These are phyloP conservation scores for Thaumetopoea pityocampa DNA, from an alignment of 1,140 invertebrate species.

Conservation along the genomic window DNA sequence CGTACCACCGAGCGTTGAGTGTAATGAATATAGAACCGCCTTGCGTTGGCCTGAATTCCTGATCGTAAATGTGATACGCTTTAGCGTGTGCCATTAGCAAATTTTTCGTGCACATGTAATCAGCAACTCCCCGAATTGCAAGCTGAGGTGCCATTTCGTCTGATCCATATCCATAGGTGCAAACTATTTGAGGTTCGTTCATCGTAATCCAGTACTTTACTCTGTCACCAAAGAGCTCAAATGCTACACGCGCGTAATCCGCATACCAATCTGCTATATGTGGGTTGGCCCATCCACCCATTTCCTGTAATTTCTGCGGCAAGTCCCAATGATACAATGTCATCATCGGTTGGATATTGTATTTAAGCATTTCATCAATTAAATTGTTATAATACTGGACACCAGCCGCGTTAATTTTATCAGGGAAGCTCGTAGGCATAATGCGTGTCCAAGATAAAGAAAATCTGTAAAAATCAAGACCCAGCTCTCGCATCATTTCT, in stretches of 20 bases:
- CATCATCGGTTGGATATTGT: slow-evolving; percentile 12
- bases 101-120: slow-evolving; percentile 14
- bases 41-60: slow-evolving; percentile 11
- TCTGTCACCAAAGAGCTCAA: slow-evolving; percentile 11
- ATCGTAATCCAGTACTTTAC: slow-evolving; percentile 17
- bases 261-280: slow-evolving; percentile 9
- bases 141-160: slow-evolving; percentile 1
- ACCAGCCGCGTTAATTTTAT: slow-evolving; percentile 16
- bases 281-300: slow-evolving; percentile 20
- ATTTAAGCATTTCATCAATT: slow-evolving; percentile 11
- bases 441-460: slow-evolving; percentile 80
- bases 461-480: slow-evolving; percentile 77
- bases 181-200: slow-evolving; percentile 15
- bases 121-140: slow-evolving; percentile 3
- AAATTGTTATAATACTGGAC: slow-evolving; percentile 14
- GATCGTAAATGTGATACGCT: slow-evolving; percentile 15
- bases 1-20: too few species aligned
- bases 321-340: slow-evolving; percentile 20
- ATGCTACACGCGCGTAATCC: slow-evolving; percentile 12
- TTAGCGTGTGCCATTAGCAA: slow-evolving; percentile 11
- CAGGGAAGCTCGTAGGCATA: slow-evolving; percentile 71
- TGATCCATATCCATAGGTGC: slow-evolving; percentile 10
- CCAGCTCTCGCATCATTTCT: slow-evolving; percentile 43
- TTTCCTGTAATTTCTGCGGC: slow-evolving; percentile 17
- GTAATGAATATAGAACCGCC: slow-evolving; percentile 1